A percentile compares a stretch with the other conserved stretches of the same genome.
phyloP scores from a whole-genome alignment of 2,797 vertebrate genomes.

The Vultur gryphus region DNA sequence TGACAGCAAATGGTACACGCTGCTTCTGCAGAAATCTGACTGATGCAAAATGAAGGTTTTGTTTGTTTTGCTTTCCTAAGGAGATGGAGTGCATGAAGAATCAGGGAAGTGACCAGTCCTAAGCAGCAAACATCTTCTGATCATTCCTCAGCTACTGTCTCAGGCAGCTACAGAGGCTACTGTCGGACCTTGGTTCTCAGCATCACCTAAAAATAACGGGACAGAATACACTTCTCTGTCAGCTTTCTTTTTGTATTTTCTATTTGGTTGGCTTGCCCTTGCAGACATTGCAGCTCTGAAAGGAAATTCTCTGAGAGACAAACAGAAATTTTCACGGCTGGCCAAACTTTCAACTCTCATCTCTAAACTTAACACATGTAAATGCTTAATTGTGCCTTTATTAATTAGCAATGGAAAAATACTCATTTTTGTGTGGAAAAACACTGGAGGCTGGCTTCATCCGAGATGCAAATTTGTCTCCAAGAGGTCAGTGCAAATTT shows the following conservation, averaged over 20 bases:
- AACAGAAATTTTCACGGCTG: constrained; percentile 9
- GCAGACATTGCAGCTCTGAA: neutral
- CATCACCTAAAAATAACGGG: neutral
- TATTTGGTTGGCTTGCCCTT: neutral
- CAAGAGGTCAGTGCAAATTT: neutral
- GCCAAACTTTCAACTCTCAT: constrained; percentile 33
- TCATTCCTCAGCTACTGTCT: neutral
- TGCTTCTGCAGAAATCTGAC: neutral
- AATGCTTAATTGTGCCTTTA: constrained; percentile 30
- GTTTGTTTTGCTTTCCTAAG: neutral
- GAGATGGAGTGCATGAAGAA: neutral
- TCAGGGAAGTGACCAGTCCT: neutral
- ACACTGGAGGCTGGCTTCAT: neutral
- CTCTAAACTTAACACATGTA: neutral
- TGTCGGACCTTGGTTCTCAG: neutral
- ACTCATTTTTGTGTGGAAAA: constrained; percentile 17
- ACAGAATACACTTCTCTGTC: neutral
- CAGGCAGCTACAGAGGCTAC: neutral
- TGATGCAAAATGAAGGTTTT: neutral
- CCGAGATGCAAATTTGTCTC: constrained; percentile 15
- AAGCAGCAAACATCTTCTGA: neutral
- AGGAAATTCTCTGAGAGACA: neutral
- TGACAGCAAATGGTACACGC: neutral
- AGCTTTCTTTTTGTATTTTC: neutral
- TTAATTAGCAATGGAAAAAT: constrained; percentile 38